phyloP scores from a whole-genome alignment of 2,888 invertebrate genomes.

The Lasius platythorax region DNA sequence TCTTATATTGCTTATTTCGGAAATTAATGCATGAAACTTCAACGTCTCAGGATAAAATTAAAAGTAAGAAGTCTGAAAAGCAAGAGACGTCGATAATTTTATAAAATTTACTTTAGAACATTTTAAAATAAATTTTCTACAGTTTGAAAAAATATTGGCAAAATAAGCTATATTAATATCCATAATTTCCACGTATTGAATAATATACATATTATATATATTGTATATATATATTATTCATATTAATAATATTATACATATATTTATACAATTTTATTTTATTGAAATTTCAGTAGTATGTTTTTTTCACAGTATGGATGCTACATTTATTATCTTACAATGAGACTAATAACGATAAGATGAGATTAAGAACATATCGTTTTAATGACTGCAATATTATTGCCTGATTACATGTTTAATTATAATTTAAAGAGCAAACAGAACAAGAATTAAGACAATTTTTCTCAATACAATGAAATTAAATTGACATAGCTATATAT shows the following conservation, averaged over 20 bases:
- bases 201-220: too few relatives aligned
- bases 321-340: constrained; percentile 22
- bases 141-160: background rate
- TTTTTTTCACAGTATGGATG: background rate
- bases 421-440: background rate
- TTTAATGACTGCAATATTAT: constrained; percentile 12
- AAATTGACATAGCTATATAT: background rate
- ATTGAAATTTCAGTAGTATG: background rate
- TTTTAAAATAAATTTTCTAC: background rate
- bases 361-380: background rate
- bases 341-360: background rate
- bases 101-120: background rate
- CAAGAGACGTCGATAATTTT: background rate
- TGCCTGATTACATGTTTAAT: constrained; percentile 1
- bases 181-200: background rate
- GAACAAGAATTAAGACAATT: background rate
- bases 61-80: background rate
- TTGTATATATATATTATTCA: too few relatives aligned
- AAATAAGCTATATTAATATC: background rate
- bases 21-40: constrained; percentile 25
- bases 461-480: background rate
- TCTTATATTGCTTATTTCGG: constrained; percentile 22
- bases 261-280: constrained; percentile 1
- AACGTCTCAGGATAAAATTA: background rate
- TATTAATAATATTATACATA: too few relatives aligned